Evolutionary conservation across 2,113 vertebrate genomes (phyloP), one percentile per base, ranked within the genome.

Genomic region (Heloderma charlesbogerti): DNA sequence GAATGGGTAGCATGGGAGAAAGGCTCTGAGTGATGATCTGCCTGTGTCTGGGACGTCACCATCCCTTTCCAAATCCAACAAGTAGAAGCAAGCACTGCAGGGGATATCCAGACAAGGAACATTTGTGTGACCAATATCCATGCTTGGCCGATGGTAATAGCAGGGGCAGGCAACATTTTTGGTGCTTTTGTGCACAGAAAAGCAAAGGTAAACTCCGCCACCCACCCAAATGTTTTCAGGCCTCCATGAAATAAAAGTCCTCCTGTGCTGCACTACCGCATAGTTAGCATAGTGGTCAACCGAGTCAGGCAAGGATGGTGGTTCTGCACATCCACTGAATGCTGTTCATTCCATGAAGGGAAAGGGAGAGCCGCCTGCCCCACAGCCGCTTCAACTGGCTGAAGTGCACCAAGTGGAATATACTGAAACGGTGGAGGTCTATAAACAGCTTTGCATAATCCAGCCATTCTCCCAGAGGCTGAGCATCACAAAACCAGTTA

Each of bases 361-460:
- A 63, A 45, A 40, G 10, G 6, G 57, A 78, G 40, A 3, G 0
- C 8, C 15, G 40, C 9, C 2, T 67, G 31, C 48, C 74, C 48
- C 51, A 12, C 10, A 72, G n/a, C 37, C 16, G 29, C 48, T 10
- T 78, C 43, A 81, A 8, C 13, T 31, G 40, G 48, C 37, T 6
- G 79, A 51, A 31, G 43, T 6, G 34, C 66, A 6, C 4, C 10
- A 29, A 27, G 91, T 4, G 2, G 1, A 79, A 82, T 12, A 4
- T 12, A 13, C 63, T 25, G 34, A 85, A 88, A 81, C 40, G 0
- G 0, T 2, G 45, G 75, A 78, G n/a, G 40, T 80, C 40, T 54
- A 57, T 25, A 34, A 34, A 90, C 79, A 25, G 74, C 89, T 72
- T 27, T 81, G 31, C 66, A n/a, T 80, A 87, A 87, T 80, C 67